A percentile compares a stretch with the other conserved stretches of the same genome.
These are phyloP conservation scores for Peromyscus nudipes DNA, from an alignment of 2,797 vertebrate genomes.

Conservation along the genomic window DNA sequence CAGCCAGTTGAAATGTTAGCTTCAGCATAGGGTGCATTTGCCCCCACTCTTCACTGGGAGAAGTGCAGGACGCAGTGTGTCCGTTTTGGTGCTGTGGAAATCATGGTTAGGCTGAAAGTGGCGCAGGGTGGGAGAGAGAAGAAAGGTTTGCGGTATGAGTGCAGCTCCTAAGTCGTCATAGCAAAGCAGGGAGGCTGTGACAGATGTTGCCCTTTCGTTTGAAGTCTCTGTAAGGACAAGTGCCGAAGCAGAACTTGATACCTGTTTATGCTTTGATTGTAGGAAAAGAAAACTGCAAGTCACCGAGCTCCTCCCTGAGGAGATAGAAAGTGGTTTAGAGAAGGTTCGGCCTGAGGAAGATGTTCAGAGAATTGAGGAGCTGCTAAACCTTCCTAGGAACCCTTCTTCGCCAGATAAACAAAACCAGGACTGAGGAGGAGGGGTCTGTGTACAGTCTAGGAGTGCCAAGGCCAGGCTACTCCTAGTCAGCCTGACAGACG, in stretches of 20 bases:
- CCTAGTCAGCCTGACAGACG: background rate
- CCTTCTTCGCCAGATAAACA: conserved; percentile 57
- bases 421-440: conserved; percentile 49
- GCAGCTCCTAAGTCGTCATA: background rate
- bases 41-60: background rate
- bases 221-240: conserved; percentile 17
- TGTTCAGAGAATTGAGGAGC: conserved; percentile 87
- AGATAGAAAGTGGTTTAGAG: conserved; percentile 83
- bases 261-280: conserved; percentile 56
- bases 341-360: conserved; percentile 80
- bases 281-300: conserved; percentile 92
- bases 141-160: conserved; percentile 29
- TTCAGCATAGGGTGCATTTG: background rate
- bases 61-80: background rate
- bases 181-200: background rate
- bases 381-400: conserved; percentile 78
- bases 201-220: background rate
- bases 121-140: background rate
- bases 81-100: conserved; percentile 8
- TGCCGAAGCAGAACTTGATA: background rate
- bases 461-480: background rate
- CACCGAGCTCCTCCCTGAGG: conserved; percentile 89
- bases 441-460: background rate
- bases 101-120: background rate
- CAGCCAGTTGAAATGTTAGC: background rate